A percentile compares a stretch with the other conserved stretches of the same genome.
Evolutionary conservation across 2,888 invertebrate genomes (phyloP).

Genomic region (Machimus rusticus): DNA sequence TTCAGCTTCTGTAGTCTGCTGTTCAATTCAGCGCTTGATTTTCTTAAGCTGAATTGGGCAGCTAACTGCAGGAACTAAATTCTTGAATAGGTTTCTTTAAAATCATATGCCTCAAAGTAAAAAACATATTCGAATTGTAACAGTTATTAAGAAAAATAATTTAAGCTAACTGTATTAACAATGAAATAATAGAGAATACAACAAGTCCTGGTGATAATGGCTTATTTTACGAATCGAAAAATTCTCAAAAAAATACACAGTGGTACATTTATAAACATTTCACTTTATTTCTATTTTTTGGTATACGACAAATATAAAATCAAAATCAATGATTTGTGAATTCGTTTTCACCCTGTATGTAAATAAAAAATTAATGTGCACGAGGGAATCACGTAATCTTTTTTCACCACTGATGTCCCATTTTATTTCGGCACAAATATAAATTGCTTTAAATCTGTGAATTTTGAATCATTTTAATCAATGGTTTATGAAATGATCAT

Average conservation of each 20-base stretch:
- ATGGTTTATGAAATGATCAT: not conserved
- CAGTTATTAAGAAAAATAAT: too few relatives aligned
- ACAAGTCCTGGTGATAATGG: too few relatives aligned
- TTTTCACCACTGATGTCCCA: not conserved
- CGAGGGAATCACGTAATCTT: not conserved
- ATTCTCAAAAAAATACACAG: not conserved
- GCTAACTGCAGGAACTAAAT: too few relatives aligned
- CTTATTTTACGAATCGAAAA: too few relatives aligned
- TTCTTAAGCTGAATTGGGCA: too few relatives aligned
- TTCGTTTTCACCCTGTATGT: not conserved
- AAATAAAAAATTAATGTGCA: not conserved
- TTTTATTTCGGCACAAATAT: not conserved
- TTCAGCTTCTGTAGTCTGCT: too few relatives aligned
- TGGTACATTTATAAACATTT: conserved; percentile 26
- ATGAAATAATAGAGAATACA: too few relatives aligned
- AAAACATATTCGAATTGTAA: too few relatives aligned
- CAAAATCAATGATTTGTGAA: not conserved
- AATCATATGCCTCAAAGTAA: too few relatives aligned
- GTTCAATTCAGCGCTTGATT: too few relatives aligned
- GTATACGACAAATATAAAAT: conserved; percentile 32
- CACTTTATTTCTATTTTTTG: conserved; percentile 12
- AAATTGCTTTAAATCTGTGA: not conserved
- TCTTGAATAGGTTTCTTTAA: too few relatives aligned
- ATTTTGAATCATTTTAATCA: not conserved
- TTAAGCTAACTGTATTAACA: too few relatives aligned